Conservation (phyloP, 2,113 vertebrate species). For the Callocephalon fimbriatum region DNA sequence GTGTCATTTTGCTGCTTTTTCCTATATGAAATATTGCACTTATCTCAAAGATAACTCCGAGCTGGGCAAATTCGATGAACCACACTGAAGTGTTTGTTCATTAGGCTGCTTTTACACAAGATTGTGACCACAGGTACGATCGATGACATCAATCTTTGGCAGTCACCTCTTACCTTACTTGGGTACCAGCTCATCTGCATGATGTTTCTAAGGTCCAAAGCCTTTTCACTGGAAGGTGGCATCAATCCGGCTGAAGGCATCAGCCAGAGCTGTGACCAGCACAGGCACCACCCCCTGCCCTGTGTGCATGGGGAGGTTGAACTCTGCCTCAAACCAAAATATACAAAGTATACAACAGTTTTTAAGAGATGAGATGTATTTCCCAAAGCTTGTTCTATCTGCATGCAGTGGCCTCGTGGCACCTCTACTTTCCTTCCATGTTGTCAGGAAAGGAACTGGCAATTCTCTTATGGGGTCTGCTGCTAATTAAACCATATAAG, state of each 20-base stretch:
- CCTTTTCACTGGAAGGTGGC: neutral
- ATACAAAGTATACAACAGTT: neutral
- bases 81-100: fast-evolving
- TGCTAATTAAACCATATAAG: neutral
- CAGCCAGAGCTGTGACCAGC: neutral
- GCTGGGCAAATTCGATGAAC: neutral
- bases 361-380: fast-evolving
- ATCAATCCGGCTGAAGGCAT: fast-evolving
- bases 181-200: neutral
- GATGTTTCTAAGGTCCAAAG: neutral
- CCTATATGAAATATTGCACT: neutral
- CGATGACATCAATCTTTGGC: neutral
- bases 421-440: neutral
- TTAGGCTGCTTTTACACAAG: neutral
- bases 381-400: neutral
- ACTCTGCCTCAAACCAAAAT: neutral
- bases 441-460: neutral
- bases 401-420: neutral
- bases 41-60: neutral
- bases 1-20: neutral
- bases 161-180: no score
- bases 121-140: neutral
- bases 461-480: neutral
- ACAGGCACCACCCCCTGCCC: neutral
- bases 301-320: neutral